Evolutionary conservation across 2,113 vertebrate species (phyloP).

Genomic region (Ictidomys tridecemlineatus): DNA sequence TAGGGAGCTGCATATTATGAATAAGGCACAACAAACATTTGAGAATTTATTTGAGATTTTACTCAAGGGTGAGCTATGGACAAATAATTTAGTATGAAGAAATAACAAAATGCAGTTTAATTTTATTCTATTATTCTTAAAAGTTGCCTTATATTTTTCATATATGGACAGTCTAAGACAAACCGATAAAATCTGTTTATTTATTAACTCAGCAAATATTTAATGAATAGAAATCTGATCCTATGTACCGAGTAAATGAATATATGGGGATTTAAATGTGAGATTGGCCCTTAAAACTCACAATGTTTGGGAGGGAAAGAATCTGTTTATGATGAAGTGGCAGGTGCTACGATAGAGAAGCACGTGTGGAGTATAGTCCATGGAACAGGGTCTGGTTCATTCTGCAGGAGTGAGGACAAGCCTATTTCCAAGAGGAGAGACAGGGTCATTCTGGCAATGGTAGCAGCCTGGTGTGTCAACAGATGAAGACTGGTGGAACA

Average conservation of each 20-base stretch:
- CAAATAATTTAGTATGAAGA: slow-evolving; percentile 2
- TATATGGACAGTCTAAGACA: slow-evolving; percentile 6
- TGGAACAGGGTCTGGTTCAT: background rate
- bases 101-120: slow-evolving; percentile 13
- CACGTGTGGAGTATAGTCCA: background rate
- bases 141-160: slow-evolving; percentile 19
- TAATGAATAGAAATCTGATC: slow-evolving; percentile 8
- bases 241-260: background rate
- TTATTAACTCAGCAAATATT: slow-evolving; percentile 51
- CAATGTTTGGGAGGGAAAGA: background rate
- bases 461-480: background rate
- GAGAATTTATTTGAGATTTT: background rate
- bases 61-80: background rate
- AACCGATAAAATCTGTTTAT: slow-evolving; percentile 6
- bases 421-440: background rate
- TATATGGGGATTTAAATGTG: background rate
- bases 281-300: background rate
- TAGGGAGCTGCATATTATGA: background rate
- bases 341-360: background rate
- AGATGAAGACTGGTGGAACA: background rate
- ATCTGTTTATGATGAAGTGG: background rate
- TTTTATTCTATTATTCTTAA: slow-evolving; percentile 18
- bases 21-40: background rate
- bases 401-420: background rate
- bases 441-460: background rate